Evolutionary conservation across 1,140 invertebrate species (phyloP), one percentile per base, ranked within the genome.

Genomic region (Phortica variegata): DNA sequence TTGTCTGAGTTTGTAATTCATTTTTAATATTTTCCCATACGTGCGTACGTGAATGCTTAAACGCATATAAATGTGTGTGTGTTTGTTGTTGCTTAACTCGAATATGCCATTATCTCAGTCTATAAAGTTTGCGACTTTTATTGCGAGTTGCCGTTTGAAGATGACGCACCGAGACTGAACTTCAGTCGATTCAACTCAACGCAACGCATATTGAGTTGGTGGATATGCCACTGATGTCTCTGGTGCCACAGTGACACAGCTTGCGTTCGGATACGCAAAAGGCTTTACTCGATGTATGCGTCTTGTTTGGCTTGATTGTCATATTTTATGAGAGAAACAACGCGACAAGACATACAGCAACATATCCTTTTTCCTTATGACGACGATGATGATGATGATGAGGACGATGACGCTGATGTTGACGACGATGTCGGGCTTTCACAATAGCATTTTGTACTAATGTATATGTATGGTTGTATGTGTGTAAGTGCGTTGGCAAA

Each of bases 1-100:
- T 3, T 15, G 33, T 34, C 33, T n/a, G 39, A 54, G 33, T 47
- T 57, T 33, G 61, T 66, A 66, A 66, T 59, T 66, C 50, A 62
- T 57, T 58, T 65, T 65, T 62, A 68, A 65, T 66, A 66, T 62
- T 62, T 65, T 59, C 43, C 48, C 60, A 65, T 65, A 56, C 61
- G 65, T 65, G 50, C 48, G 65, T 65, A 48, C 48, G 40, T 34
- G 39, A 56, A 44, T 12, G 26, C 44, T 49, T 52, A 43, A n/a
- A n/a, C 16, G 4, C 33, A 6, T 15, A 6, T 34, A 3, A 34
- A 10, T 15, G 37, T 21, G 16, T 38, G n/a, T n/a, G 9, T 15
- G 38, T 36, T 13, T 31, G 15, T 43, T 61, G 32, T 8, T 45
- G 49, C 53, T 54, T 61, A 60, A 68, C 62, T 58, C 31, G 56